Conservation (phyloP, 1,140 invertebrate species). For the Hylyphantes graminicola region DNA sequence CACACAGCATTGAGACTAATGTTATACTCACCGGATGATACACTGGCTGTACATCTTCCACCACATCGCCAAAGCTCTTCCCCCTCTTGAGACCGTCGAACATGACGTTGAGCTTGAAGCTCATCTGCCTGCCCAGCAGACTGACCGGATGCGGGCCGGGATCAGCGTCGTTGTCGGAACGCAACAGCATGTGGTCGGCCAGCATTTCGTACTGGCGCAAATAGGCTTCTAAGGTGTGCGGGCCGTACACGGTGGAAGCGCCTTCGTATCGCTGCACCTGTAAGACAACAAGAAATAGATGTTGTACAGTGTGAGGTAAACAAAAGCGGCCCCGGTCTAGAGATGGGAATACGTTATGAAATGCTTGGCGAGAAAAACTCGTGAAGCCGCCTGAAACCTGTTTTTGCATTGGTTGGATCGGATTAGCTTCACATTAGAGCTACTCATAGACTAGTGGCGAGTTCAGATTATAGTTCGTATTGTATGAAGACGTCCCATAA, state of each 20-base stretch:
- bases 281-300: neutral
- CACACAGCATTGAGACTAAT: neutral
- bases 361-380: too few relatives aligned
- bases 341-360: too few relatives aligned
- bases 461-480: too few relatives aligned
- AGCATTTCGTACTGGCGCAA: conserved; percentile 81
- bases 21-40: conserved; percentile 20
- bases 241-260: conserved; percentile 92
- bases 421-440: too few relatives aligned
- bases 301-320: too few relatives aligned
- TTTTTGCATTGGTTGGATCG: too few relatives aligned
- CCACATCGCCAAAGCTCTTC: conserved; percentile 80
- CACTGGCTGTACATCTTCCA: conserved; percentile 73
- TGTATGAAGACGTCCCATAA: too few relatives aligned
- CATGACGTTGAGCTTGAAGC: conserved; percentile 82
- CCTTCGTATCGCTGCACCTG: conserved; percentile 91
- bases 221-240: conserved; percentile 86
- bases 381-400: too few relatives aligned
- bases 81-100: conserved; percentile 80
- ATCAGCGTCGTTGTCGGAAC: conserved; percentile 73
- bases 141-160: conserved; percentile 75
- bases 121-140: conserved; percentile 78
- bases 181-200: conserved; percentile 76
- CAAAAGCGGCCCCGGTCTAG: too few relatives aligned
- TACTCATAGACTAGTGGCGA: too few relatives aligned